A percentile compares a stretch with the other conserved stretches of the same genome.
Evolutionary conservation across 53 echinoderm and acorn worm species (phyloP).

Genomic region (Apostichopus leukothele): DNA sequence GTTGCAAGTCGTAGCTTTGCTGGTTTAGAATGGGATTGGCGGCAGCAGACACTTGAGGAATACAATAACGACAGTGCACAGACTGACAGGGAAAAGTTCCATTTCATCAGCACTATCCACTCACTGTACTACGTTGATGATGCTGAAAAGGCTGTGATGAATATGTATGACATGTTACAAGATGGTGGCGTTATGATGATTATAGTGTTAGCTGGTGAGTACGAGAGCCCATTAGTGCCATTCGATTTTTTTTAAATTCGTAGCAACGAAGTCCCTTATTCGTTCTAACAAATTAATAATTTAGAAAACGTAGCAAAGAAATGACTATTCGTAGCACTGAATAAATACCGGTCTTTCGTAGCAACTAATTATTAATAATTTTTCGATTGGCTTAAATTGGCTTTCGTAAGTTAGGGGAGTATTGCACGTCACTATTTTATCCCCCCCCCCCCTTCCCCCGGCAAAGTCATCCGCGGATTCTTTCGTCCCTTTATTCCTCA

Average conservation of each 20-base stretch:
- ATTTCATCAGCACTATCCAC: conserved; percentile 76
- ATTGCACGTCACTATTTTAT: no score
- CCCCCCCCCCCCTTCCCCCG: no score
- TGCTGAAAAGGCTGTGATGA: background rate
- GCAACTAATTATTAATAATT: no score
- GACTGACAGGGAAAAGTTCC: conserved; percentile 42
- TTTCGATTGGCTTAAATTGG: no score
- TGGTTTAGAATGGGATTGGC: conserved; percentile 60
- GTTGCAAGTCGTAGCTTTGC: conserved; percentile 10
- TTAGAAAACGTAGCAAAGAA: no score
- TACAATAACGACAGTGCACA: conserved; percentile 14
- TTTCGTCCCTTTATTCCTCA: no score
- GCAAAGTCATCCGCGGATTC: no score
- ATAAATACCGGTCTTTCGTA: no score
- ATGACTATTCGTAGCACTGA: background rate
- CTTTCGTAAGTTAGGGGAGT: no score
- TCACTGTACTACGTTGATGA: conserved; percentile 73
- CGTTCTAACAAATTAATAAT: no score
- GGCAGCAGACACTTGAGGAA: conserved; percentile 56
- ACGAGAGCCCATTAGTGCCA: background rate
- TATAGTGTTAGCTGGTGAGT: background rate
- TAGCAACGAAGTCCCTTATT: no score
- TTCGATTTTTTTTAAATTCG: no score
- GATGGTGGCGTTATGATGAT: background rate
- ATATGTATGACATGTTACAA: background rate